phyloP scores from a whole-genome alignment of 2,113 vertebrate genomes.

The Pyxicephalus adspersus region DNA sequence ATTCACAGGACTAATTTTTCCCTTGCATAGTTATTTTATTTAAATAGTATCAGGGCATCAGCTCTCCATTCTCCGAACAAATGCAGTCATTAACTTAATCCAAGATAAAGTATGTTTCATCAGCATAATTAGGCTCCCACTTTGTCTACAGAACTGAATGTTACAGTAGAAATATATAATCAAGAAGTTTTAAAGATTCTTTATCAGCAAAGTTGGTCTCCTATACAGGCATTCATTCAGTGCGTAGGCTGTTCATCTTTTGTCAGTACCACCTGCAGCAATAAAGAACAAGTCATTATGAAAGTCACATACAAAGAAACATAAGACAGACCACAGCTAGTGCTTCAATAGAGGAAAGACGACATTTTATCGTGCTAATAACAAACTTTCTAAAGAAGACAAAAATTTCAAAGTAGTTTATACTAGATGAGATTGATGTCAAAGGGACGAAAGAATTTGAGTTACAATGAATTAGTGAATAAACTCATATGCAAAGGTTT shows the following conservation, averaged over 20 bases:
- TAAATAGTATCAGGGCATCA: not conserved
- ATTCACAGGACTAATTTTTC: constrained; percentile 5
- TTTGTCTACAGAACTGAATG: constrained; percentile 65
- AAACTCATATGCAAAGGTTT: no score
- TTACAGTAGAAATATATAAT: constrained; percentile 67
- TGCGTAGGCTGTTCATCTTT: constrained; percentile 59
- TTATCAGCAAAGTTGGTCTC: constrained; percentile 65
- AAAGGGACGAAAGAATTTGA: no score
- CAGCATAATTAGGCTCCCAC: constrained; percentile 61
- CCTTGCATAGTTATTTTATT: not conserved
- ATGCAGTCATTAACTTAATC: constrained; percentile 70
- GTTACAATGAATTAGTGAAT: no score
- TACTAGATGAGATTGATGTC: no score
- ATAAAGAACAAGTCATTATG: constrained; percentile 52
- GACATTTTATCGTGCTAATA: not conserved
- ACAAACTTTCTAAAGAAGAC: not conserved
- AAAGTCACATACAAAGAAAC: constrained; percentile 60
- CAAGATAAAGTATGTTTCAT: constrained; percentile 63
- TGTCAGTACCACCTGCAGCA: constrained; percentile 60
- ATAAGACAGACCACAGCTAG: constrained; percentile 12
- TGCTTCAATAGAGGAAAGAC: not conserved
- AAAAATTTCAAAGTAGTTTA: not conserved
- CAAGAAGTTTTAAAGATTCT: constrained; percentile 68
- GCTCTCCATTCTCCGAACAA: constrained; percentile 63
- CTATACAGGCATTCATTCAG: constrained; percentile 48